Evolutionary conservation across 1,140 invertebrate genomes (phyloP).

Genomic region (Pemphigus obesinymphae): DNA sequence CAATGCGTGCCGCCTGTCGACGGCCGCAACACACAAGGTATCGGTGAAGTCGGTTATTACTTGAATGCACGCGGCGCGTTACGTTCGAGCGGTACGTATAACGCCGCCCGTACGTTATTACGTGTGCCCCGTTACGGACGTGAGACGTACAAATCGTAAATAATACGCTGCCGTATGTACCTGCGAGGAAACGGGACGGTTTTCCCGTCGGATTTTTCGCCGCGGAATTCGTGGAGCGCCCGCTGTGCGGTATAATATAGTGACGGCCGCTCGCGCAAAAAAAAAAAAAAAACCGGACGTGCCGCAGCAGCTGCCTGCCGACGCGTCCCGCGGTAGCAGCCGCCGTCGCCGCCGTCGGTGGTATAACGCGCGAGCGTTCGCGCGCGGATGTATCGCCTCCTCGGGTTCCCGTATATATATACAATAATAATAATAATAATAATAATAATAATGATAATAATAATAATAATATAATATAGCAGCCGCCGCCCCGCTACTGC

Average conservation of each 20-base stretch:
- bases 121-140: no score
- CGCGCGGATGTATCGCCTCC: constrained; percentile 20
- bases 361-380: constrained; percentile 6
- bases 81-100: background rate
- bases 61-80: background rate
- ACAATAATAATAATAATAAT: no score
- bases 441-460: no score
- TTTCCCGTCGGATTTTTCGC: background rate
- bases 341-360: background rate
- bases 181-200: background rate
- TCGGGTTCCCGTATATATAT: no score
- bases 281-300: constrained; percentile 39
- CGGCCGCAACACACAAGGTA: constrained; percentile 17
- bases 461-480: no score
- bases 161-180: background rate
- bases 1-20: constrained; percentile 27
- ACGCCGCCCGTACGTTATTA: background rate
- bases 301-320: constrained; percentile 6
- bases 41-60: background rate
- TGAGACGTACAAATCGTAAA: no score
- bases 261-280: background rate
- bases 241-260: background rate
- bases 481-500: background rate
- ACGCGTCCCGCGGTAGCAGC: background rate
- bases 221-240: background rate